A percentile compares a stretch with the other conserved stretches of the same genome.
Conservation (phyloP, 92 coral and sea anemone species). For the Porites rus region DNA sequence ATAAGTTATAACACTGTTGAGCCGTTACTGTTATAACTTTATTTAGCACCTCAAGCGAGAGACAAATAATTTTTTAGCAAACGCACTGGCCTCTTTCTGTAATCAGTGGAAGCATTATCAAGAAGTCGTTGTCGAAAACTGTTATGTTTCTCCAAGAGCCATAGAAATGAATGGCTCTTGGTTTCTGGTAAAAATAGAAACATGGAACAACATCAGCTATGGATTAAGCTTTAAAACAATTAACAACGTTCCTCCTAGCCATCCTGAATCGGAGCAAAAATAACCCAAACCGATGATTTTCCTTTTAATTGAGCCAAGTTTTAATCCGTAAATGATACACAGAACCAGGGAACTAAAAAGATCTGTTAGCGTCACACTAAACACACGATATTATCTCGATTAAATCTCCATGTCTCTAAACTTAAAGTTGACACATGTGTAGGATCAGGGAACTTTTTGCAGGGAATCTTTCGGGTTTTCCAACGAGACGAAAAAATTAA, state of each 20-base stretch:
- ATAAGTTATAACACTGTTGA: background rate
- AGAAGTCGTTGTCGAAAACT: background rate
- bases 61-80: background rate
- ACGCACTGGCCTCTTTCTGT: background rate
- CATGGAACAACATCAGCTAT: too few relatives aligned
- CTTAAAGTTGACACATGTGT: background rate
- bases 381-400: background rate
- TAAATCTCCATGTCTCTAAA: background rate
- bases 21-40: background rate
- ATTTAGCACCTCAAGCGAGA: background rate
- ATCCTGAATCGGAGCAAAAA: too few relatives aligned
- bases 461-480: too few relatives aligned
- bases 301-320: constrained; percentile 3
- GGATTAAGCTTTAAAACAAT: too few relatives aligned
- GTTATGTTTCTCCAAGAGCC: too few relatives aligned
- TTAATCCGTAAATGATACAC: background rate
- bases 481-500: too few relatives aligned
- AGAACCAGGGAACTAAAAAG: background rate
- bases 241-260: too few relatives aligned
- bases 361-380: constrained; percentile 1
- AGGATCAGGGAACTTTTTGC: background rate
- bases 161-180: too few relatives aligned
- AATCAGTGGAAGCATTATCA: constrained; percentile 1
- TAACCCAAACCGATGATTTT: background rate
- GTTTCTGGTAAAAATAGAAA: too few relatives aligned